Evolutionary conservation across 2,113 vertebrate species (phyloP).

Genomic region (Festucalex cinctus): DNA sequence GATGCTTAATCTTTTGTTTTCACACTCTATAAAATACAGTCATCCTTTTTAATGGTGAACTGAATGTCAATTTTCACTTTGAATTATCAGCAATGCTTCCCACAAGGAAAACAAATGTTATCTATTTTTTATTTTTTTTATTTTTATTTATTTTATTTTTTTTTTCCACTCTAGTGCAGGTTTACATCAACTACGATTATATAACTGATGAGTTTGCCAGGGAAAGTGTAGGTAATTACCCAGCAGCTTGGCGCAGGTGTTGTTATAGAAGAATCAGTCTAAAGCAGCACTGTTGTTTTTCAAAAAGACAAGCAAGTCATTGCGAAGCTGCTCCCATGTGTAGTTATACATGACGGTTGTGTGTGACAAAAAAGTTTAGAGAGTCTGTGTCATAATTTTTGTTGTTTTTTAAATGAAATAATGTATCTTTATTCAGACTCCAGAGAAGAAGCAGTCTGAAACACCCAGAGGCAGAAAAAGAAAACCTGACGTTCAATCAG

Average conservation of each 20-base stretch:
- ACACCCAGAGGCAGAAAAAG: conserved; percentile 93
- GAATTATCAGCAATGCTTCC: not conserved
- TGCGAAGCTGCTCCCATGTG: not conserved
- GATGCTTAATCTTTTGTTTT: not conserved
- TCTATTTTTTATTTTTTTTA: not conserved
- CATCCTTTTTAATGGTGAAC: not conserved
- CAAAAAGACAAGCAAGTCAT: too few relatives aligned
- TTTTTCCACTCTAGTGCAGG: not conserved
- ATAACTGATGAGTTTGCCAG: not conserved
- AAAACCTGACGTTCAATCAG: conserved; percentile 95
- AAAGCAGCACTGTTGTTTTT: not conserved
- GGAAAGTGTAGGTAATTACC: not conserved
- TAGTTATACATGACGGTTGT: not conserved
- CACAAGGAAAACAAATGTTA: not conserved
- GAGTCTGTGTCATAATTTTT: not conserved
- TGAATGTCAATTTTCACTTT: not conserved
- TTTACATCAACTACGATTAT: not conserved
- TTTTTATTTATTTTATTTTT: too few relatives aligned
- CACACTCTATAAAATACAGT: not conserved
- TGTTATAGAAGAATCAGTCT: not conserved
- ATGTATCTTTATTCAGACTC: conserved; percentile 78
- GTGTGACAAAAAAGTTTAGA: not conserved
- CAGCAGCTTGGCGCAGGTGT: not conserved
- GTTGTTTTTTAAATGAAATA: not conserved
- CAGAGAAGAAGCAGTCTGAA: conserved; percentile 95